Conservation (phyloP, 2,888 invertebrate genomes). For the Parnassius mnemosyne region DNA sequence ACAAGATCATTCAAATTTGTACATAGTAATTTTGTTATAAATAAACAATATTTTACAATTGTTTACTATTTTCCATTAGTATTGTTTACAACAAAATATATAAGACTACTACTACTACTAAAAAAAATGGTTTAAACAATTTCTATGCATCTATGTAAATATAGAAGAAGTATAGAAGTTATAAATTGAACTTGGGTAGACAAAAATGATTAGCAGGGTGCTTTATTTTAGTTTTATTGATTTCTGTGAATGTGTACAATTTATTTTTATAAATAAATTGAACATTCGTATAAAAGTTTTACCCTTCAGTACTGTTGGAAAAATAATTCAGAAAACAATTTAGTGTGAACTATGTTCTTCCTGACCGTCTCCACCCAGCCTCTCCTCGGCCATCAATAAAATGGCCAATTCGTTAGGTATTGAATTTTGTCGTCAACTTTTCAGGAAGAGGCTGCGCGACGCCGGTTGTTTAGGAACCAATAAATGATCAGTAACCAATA, state of each 20-base stretch:
- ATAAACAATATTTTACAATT: too few relatives aligned
- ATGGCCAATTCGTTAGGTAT: slow-evolving; percentile 77
- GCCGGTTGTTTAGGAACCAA: slow-evolving; percentile 72
- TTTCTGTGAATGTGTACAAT: slow-evolving; percentile 11
- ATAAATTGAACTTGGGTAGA: too few relatives aligned
- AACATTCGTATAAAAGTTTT: slow-evolving; percentile 1
- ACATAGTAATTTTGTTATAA: too few relatives aligned
- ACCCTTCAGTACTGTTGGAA: too few relatives aligned
- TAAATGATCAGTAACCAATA: slow-evolving; percentile 67
- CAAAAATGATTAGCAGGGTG: too few relatives aligned
- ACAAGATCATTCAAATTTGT: too few relatives aligned
- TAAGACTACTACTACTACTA: not conserved
- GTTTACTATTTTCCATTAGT: too few relatives aligned
- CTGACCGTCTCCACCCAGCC: slow-evolving; percentile 75
- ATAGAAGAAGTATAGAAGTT: too few relatives aligned
- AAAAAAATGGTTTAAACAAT: too few relatives aligned
- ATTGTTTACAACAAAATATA: too few relatives aligned
- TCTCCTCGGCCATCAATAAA: slow-evolving; percentile 80
- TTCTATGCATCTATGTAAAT: too few relatives aligned
- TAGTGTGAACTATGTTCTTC: slow-evolving; percentile 61
- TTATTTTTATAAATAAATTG: slow-evolving; percentile 18
- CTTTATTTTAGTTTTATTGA: not conserved
- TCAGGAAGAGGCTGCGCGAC: slow-evolving; percentile 71
- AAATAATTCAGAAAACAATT: too few relatives aligned
- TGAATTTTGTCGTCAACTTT: slow-evolving; percentile 76